Evolutionary conservation across 2,888 invertebrate species (phyloP), one percentile per base, ranked within the genome.

Genomic region (Noctua fimbriata): DNA sequence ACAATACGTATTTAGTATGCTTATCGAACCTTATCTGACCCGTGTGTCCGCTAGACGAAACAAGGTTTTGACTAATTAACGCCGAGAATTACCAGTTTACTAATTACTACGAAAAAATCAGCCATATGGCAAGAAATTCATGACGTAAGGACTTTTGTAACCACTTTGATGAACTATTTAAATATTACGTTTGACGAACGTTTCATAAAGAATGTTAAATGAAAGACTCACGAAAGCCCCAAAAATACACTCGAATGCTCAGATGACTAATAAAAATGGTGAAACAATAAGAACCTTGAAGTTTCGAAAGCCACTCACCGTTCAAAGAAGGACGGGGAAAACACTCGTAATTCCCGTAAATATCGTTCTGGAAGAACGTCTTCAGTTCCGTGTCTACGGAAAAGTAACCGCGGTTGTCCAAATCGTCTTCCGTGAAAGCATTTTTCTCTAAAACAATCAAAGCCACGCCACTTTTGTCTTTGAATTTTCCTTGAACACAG

Each of bases 271-370:
- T 88, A 36, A 16, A 16, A 0, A 41, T 41, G 28, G 36, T 52
- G 73, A 65, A 87, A 87, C 85, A 87, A 49, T 41, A 78, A n/a
- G 69, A 83, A 77, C 76, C 78, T 84, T 87, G 89, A 84, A 87
- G 88, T 90, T 90, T 80, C 10, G 79, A 87, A 81, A 86, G 78
- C 55, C 72, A 90, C 97, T 97, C 94, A 98, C 98, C 97, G 92
- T 98, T 98, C 44, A 97, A 92, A 52, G 97, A 94, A 41, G 96
- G 90, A 12, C 95, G 95, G 0, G 98, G 98, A 89, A 97, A 97
- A 94, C 98, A 98, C 91, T 98, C 97, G 93, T 98, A 99, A 92
- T 98, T 98, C 24, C 98, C 98, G 93, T 99, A 99, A 92, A 99
- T 98, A 93, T 99, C 98, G 95, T 99, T 99, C 52, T 98, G 97